phyloP scores from a whole-genome alignment of 2,797 vertebrate genomes.

The Pangasius macronema region DNA sequence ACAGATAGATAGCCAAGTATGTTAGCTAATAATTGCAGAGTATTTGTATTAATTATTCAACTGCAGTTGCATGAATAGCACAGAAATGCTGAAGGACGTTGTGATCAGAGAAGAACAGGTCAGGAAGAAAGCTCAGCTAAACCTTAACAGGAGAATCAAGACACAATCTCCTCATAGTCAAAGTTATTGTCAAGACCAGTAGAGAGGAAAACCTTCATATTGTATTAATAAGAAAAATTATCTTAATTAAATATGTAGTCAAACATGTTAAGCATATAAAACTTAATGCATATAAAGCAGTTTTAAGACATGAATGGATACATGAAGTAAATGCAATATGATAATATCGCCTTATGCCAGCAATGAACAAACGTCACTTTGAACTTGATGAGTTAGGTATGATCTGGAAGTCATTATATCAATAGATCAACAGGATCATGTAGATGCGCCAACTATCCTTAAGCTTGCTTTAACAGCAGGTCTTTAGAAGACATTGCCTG shows the following conservation, averaged over 20 bases:
- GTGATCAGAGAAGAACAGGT: not conserved
- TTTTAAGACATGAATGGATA: too few relatives aligned
- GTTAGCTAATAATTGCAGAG: too few relatives aligned
- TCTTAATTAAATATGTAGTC: not conserved
- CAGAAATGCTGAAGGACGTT: not conserved
- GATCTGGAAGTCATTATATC: slow-evolving; percentile 45
- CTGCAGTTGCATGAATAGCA: not conserved
- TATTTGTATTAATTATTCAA: not conserved
- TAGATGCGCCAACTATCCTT: slow-evolving; percentile 41
- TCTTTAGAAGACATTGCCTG: slow-evolving; percentile 40
- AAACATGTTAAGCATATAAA: too few relatives aligned
- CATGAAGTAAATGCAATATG: not conserved
- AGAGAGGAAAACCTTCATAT: not conserved
- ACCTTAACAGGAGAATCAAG: not conserved
- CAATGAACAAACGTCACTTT: too few relatives aligned
- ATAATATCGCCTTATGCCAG: too few relatives aligned
- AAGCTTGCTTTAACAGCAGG: slow-evolving; percentile 45
- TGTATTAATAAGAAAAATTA: not conserved
- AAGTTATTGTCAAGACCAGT: not conserved
- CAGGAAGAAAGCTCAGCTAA: not conserved
- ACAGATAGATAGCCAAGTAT: too few relatives aligned
- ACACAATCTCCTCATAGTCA: not conserved
- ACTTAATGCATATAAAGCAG: too few relatives aligned
- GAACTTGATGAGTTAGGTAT: too few relatives aligned
- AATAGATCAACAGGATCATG: slow-evolving; percentile 55